Evolutionary conservation across 35 echinoderm and acorn worm genomes (phyloP), one percentile per base, ranked within the genome.

Genomic region (Diadema setosum): DNA sequence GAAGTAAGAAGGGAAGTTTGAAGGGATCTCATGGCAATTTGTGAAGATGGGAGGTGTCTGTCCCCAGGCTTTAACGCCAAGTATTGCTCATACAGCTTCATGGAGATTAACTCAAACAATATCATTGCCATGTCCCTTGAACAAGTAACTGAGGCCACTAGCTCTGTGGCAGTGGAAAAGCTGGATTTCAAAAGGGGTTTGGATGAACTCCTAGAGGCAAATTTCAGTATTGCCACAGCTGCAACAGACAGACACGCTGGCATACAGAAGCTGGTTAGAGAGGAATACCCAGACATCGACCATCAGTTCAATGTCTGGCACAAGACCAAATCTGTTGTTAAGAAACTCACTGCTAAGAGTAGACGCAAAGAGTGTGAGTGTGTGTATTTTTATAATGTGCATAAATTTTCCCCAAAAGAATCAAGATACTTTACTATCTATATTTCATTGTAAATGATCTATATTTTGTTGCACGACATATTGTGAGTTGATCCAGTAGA

Each of bases 231-330:
- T 0, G 12, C 27, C 20, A 24, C 57, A 60, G 45, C 89, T n/a
- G 81, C 86, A 8, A 94, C 91, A 11, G 91, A 94, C 81, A 70
- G 91, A 16, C 91, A 94, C 39, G 4, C 32, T 20, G 81, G 86
- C 18, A 94, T 94, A 16, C 17, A 23, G 2, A 14, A 29, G 7
- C 39, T 84, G 78, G 76, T 83, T 30, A 70, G 56, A 1, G 56
- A 89, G 34, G 45, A 80, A 2, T 89, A 80, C 43, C n/a, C 60
- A 2, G 32, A 64, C 15, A 94, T 94, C 52, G 65, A 84, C 15
- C 91, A 94, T 33, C 60, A 89, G 36, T 84, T 84, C 52, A 86
- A 94, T 58, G 43, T 94, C 0, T 88, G 61, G 86, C 91, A 88
- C 34, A 29, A 88, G 15, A 32, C 46, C 29, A 94, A 94, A 40